Percentiles rank a stretch among this genome's conserved stretches.
phyloP scores from a whole-genome alignment of 2,888 invertebrate genomes.

The Hydrotaea diabolus region DNA sequence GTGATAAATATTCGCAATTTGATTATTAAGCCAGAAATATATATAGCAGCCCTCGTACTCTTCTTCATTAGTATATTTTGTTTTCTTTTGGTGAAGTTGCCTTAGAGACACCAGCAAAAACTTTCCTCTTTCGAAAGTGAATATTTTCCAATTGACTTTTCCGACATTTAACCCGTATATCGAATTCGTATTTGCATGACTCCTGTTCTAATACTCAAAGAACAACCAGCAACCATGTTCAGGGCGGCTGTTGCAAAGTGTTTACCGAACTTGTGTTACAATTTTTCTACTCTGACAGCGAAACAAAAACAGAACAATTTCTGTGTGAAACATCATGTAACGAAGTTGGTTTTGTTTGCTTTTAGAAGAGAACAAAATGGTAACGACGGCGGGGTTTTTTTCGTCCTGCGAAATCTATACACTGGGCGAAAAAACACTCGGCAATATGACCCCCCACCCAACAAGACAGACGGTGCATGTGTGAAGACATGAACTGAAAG shows the following conservation, averaged over 20 bases:
- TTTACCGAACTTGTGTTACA: conserved; percentile 49
- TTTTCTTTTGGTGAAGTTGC: no score
- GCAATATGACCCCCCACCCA: background rate
- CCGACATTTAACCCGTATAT: background rate
- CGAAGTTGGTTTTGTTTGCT: conserved; percentile 3
- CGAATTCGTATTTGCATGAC: conserved; percentile 8
- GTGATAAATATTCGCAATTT: no score
- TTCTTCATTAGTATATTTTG: no score
- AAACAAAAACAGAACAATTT: conserved; percentile 38
- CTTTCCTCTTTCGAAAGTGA: background rate
- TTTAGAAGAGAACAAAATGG: background rate
- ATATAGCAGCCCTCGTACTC: no score
- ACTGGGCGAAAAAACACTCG: background rate
- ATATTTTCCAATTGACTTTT: background rate
- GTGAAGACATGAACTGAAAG: background rate
- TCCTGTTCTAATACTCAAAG: background rate
- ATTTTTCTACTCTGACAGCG: conserved; percentile 37
- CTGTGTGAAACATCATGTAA: conserved; percentile 13
- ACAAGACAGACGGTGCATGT: background rate
- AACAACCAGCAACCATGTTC: background rate
- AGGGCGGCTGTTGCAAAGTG: conserved; percentile 43
- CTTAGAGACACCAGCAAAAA: no score
- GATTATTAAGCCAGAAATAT: no score
- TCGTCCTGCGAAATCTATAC: background rate
- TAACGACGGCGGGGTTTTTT: conserved; percentile 8